phyloP scores from a whole-genome alignment of 2,888 invertebrate genomes.

The Epirrhoe alternata region DNA sequence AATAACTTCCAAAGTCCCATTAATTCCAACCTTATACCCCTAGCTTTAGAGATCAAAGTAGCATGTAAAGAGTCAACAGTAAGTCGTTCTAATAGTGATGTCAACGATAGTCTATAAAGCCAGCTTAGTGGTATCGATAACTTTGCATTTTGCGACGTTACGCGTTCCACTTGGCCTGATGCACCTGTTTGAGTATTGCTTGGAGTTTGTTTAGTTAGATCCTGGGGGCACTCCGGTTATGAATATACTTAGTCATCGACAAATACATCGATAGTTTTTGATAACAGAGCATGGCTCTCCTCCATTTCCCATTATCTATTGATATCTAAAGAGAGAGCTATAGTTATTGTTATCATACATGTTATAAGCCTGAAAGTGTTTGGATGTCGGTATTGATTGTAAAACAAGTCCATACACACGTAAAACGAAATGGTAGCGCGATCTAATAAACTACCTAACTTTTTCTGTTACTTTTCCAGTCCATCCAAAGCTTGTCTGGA shows the following conservation, averaged over 20 bases:
- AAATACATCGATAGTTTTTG: not conserved
- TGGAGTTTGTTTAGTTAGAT: constrained; percentile 8
- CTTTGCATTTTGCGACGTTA: constrained; percentile 80
- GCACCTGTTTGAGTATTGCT: constrained; percentile 64
- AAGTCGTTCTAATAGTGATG: constrained; percentile 63
- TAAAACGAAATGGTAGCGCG: no score
- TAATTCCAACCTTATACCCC: constrained; percentile 46
- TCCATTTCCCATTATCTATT: no score
- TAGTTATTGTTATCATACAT: no score
- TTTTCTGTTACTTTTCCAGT: no score
- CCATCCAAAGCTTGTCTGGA: no score
- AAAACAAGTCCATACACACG: no score
- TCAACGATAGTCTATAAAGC: constrained; percentile 73
- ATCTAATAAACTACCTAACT: no score
- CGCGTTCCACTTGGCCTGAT: constrained; percentile 70
- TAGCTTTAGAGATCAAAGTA: constrained; percentile 48
- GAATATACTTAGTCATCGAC: not conserved
- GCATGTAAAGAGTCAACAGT: constrained; percentile 39
- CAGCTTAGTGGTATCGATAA: constrained; percentile 81
- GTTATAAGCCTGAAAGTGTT: no score
- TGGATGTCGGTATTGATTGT: no score
- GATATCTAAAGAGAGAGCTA: no score
- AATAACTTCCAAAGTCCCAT: constrained; percentile 47
- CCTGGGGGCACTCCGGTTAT: not conserved
- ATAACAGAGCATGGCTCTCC: not conserved